Base-by-base conservation (phyloP, 2,797 vertebrate species). In the Ciconia nigra region DNA sequence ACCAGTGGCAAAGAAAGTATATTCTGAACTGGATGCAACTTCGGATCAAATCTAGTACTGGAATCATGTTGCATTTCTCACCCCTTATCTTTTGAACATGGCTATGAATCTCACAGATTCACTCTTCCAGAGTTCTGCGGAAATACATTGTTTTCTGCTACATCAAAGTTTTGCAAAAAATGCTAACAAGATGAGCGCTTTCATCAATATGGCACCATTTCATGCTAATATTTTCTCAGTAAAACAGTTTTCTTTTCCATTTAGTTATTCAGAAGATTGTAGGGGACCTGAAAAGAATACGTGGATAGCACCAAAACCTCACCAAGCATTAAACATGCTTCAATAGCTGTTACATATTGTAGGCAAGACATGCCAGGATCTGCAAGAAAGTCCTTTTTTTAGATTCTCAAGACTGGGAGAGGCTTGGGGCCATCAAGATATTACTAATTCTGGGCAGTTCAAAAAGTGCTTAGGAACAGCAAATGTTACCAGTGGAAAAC, bases 171-270 rank as follows among this genome's bases (percentile, higher is more conserved):
- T 67, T 83, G 46, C 21, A 86, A 81, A 86, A 83, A 80, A 44
- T 33, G 47, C 8, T 11, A 52, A 57, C 18, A 28, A 28, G 26
- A 69, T 42, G 11, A 81, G 26, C 46, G 10, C 76, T 87, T 96
- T 63, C 57, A 96, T 91, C 61, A 94, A 7, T 90, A 83, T n/a
- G 20, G 62, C 81, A 85, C 28, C 69, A 86, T 93, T 95, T 93
- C 78, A 93, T 72, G 81, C 74, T 92, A 55, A 61, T 85, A 78
- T 78, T 83, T 90, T 79, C 49, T 91, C 83, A 80, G 69, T 73
- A 69, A 71, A 90, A 70, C 10, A 55, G n/a, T 80, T 73, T 82
- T 71, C 16, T 42, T 80, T 78, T 77, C 57, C 65, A 61, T 85
- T 67, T 55, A 46, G 28, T 89, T 88, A 70, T 44, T 59, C 17